Percentiles rank a stretch among this genome's conserved stretches.
phyloP scores from a whole-genome alignment of 2,797 vertebrate genomes.

The Rhynchotus rufescens region DNA sequence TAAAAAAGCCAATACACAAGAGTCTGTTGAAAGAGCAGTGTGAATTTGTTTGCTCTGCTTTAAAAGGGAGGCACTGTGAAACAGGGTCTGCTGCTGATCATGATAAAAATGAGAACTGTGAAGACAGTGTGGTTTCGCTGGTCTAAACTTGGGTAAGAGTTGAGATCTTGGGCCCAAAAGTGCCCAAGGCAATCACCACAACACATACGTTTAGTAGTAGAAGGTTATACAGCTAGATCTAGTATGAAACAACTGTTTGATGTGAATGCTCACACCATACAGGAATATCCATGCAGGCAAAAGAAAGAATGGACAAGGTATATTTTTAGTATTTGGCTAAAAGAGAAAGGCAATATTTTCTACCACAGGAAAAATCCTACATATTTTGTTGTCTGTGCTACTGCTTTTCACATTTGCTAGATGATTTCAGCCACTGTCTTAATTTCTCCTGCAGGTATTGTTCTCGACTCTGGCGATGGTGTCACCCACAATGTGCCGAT shows the following conservation, averaged over 20 bases:
- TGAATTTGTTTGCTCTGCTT: not conserved
- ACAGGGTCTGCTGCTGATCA: not conserved
- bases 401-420: not conserved
- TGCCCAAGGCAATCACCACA: not conserved
- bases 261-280: not conserved
- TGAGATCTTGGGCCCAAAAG: not conserved
- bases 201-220: not conserved
- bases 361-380: not conserved
- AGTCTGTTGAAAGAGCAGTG: not conserved
- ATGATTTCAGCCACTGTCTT: not conserved
- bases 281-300: not conserved
- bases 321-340: not conserved
- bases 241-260: not conserved
- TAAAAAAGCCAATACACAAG: not conserved
- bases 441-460: slow-evolving; percentile 83
- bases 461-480: slow-evolving; percentile 97
- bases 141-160: not conserved
- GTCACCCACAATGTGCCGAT: slow-evolving; percentile 98
- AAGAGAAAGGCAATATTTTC: not conserved
- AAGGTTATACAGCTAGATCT: not conserved
- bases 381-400: not conserved
- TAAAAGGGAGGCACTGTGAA: not conserved
- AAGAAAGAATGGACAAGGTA: not conserved
- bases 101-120: not conserved
- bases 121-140: not conserved